Evolutionary conservation across 2,797 vertebrate genomes (phyloP), one percentile per base, ranked within the genome.

Genomic region (Podarcis siculus): DNA sequence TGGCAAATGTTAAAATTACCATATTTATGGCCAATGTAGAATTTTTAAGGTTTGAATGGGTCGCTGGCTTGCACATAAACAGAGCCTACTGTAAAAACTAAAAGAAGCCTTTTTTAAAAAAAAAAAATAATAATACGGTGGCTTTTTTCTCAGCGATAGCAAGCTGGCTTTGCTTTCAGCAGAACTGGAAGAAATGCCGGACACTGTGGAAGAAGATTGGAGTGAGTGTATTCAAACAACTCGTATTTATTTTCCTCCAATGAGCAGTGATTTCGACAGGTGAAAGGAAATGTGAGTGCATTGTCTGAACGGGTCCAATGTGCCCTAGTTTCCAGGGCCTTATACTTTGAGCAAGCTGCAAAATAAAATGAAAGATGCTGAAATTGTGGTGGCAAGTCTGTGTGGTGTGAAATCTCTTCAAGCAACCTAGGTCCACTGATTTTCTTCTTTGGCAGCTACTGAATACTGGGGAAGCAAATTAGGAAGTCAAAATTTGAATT

Each of bases 1-100:
- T 96, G 95, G 95, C 96, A 98, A 98, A 98, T 98, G 97, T 97
- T 98, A 98, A 98, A 98, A 98, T 98, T 98, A 98, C 90, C 97
- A 98, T 98, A 98, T 98, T 98, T 98, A 98, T 98, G 96, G 97
- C 97, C 97, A 97, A 93, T 95, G 95, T 95, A 95, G 96, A 97
- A 97, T 97, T 97, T 89, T 92, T 91, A 95, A 93, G 35, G 91
- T 92, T 95, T 96, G 94, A 96, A 95, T 93, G 93, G 95, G 61
- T 69, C 90, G 32, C 80, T 94, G 45, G 92, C 91, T 72, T 90
- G 35, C 82, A 95, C 58, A 93, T 93, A 96, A 95, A 94, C 89
- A 94, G 71, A 32, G 19, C 91, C 93, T 94, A 91, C 77, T 90
- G 7, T 90, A 81, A 93, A 71, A 92, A 87, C 0, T 85, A 89